Base-by-base conservation (phyloP, 53 echinoderm and acorn worm genomes). In the Paracentrotus lividus region DNA sequence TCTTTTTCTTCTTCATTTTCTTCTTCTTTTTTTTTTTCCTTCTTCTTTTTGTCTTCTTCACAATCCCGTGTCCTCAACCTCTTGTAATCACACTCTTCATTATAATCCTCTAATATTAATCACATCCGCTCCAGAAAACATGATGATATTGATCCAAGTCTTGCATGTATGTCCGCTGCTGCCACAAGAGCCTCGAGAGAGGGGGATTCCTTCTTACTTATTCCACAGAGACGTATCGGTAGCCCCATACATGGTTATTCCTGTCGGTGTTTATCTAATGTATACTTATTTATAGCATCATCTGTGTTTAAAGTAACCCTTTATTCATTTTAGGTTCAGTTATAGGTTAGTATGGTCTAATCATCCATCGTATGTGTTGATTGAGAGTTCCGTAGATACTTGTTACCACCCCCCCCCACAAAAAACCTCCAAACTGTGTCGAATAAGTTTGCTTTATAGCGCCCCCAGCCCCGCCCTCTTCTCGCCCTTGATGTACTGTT, bases 71-170 rank as follows among this genome's bases (percentile, higher is more conserved):
- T 81, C 81, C 47, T 47, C 81, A 81, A 47, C 81, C 44, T 81
- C 81, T 47, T 81, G 12, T 45, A 81, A 81, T 81, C 47, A 47
- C 81, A n/a, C 47, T 81, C 45, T 45, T 26, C 12, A 47, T 47
- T 81, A 26, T 81, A 81, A 81, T 81, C 81, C 81, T 45, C 47
- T 81, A 81, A 45, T 26, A 81, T 81, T 81, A 47, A 81, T 81
- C 81, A 81, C 81, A 81, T 81, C 81, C 81, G 81, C 47, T 47
- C 16, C 26, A 81, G n/a, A 45, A 81, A 81, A 81, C 44, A 47
- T 81, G 4, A 12, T 47, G 81, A 81, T 45, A 81, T 45, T 47
- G 47, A 81, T 81, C 47, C 20, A 16, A 5, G 36, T 72, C 21
- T 36, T 72, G 40, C 27, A n/a, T n/a, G n/a, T n/a, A n/a, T n/a